phyloP scores from a whole-genome alignment of 2,888 invertebrate species.

The Hylaea fasciaria region DNA sequence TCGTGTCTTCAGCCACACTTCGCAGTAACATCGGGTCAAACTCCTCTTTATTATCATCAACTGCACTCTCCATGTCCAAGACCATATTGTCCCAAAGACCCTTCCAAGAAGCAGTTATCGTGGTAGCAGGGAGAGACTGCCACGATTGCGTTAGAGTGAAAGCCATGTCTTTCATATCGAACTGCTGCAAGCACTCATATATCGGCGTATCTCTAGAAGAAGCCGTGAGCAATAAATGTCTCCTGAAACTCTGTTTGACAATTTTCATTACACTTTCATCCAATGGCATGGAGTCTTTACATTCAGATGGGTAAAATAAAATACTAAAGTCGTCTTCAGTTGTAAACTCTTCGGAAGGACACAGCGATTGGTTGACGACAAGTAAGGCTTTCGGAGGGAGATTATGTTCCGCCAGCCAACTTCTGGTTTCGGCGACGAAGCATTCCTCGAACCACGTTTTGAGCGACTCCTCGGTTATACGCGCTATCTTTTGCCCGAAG shows the following conservation, averaged over 20 bases:
- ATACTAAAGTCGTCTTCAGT: not conserved
- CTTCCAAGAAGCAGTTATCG: constrained; percentile 23
- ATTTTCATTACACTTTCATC: constrained; percentile 39
- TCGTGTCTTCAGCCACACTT: constrained; percentile 18
- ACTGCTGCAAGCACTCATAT: constrained; percentile 10
- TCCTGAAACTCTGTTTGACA: constrained; percentile 40
- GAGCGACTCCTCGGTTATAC: constrained; percentile 31
- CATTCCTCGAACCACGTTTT: constrained; percentile 40
- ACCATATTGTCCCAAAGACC: constrained; percentile 25
- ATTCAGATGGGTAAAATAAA: constrained; percentile 41
- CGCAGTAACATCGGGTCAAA: constrained; percentile 9
- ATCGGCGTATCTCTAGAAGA: constrained; percentile 9
- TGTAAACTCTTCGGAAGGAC: constrained; percentile 15
- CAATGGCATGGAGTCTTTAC: constrained; percentile 41
- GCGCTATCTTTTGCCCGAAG: constrained; percentile 32
- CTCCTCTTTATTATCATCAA: constrained; percentile 1
- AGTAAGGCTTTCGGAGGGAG: constrained; percentile 42
- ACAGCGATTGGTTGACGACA: constrained; percentile 41
- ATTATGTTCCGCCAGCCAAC: constrained; percentile 31
- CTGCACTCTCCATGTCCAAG: constrained; percentile 6
- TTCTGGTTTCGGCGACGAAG: constrained; percentile 36
- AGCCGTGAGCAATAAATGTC: constrained; percentile 12
- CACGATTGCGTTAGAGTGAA: constrained; percentile 14
- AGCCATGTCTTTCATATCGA: constrained; percentile 15
- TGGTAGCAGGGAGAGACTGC: constrained; percentile 10